A percentile compares a stretch with the other conserved stretches of the same genome.
These are phyloP conservation scores for Dolichallabes microphthalmus DNA, from an alignment of 2,113 vertebrate species.

Conservation along the genomic window DNA sequence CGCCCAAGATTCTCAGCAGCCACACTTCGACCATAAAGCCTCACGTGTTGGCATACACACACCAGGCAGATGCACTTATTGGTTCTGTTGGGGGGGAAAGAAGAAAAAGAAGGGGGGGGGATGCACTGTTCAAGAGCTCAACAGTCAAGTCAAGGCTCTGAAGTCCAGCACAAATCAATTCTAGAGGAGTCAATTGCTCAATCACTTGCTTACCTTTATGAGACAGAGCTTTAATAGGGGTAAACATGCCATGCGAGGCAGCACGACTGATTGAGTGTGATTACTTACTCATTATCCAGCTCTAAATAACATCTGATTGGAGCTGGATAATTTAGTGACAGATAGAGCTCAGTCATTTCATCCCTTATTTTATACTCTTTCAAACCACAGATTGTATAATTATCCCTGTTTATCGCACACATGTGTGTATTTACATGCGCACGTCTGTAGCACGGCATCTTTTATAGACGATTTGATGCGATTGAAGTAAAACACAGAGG, in stretches of 20 bases:
- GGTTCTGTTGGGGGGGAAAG: neutral
- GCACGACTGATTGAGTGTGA: slow-evolving; percentile 42
- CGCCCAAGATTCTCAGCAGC: slow-evolving; percentile 29
- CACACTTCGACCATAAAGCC: slow-evolving; percentile 39
- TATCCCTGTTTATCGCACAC: slow-evolving; percentile 8
- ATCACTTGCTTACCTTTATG: slow-evolving; percentile 34
- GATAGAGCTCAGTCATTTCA: slow-evolving; percentile 29
- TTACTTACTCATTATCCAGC: slow-evolving; percentile 44
- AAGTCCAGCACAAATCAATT: slow-evolving; percentile 30
- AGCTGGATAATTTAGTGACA: slow-evolving; percentile 38
- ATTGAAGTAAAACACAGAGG: neutral
- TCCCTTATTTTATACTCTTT: slow-evolving; percentile 31
- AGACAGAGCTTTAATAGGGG: slow-evolving; percentile 25
- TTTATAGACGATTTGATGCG: slow-evolving; percentile 5
- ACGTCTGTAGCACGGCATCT: slow-evolving; percentile 1
- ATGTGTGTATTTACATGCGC: neutral
- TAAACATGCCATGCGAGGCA: slow-evolving; percentile 38
- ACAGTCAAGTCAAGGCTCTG: neutral
- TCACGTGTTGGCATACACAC: slow-evolving; percentile 30
- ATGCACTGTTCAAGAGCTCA: neutral
- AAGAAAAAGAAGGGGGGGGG: too few species aligned
- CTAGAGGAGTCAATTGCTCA: slow-evolving; percentile 10
- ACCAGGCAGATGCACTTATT: neutral
- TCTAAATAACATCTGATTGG: slow-evolving; percentile 40
- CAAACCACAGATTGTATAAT: slow-evolving; percentile 32